These are phyloP conservation scores for zebrafish (Danio rerio) DNA, from an alignment of 2,113 vertebrate species.

Conservation along the genomic window DNA sequence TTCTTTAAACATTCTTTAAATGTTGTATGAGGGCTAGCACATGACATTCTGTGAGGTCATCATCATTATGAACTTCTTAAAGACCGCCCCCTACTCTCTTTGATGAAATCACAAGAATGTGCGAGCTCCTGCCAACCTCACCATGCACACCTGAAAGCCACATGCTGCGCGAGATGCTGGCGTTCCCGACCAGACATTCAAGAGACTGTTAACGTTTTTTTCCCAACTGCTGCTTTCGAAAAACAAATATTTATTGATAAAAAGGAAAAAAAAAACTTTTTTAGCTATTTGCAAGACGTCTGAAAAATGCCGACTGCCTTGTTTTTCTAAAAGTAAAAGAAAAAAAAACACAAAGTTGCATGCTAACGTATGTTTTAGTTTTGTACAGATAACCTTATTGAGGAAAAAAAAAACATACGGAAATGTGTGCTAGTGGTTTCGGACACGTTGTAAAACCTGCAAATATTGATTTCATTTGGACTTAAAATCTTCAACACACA, in stretches of 20 bases:
- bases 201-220: constrained; percentile 64
- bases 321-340: constrained; percentile 64
- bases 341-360: constrained; percentile 57
- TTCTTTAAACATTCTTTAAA: constrained; percentile 35
- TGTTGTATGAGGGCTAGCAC: constrained; percentile 37
- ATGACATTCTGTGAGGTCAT: constrained; percentile 43
- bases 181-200: constrained; percentile 50
- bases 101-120: not conserved
- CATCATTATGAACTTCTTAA: constrained; percentile 13
- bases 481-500: not conserved
- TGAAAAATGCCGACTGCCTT: constrained; percentile 69
- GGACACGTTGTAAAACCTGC: too few relatives aligned
- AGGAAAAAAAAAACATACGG: constrained; percentile 38
- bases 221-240: constrained; percentile 66
- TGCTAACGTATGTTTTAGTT: constrained; percentile 67
- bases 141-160: constrained; percentile 43
- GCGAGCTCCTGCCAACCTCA: constrained; percentile 4
- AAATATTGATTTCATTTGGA: constrained; percentile 15
- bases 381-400: constrained; percentile 60
- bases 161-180: constrained; percentile 43
- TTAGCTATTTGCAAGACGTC: constrained; percentile 68
- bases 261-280: constrained; percentile 53
- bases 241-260: constrained; percentile 58
- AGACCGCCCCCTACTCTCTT: not conserved
- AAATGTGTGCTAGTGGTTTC: constrained; percentile 59